phyloP scores from a whole-genome alignment of 2,888 invertebrate species.

The Drosophila barbarae region DNA sequence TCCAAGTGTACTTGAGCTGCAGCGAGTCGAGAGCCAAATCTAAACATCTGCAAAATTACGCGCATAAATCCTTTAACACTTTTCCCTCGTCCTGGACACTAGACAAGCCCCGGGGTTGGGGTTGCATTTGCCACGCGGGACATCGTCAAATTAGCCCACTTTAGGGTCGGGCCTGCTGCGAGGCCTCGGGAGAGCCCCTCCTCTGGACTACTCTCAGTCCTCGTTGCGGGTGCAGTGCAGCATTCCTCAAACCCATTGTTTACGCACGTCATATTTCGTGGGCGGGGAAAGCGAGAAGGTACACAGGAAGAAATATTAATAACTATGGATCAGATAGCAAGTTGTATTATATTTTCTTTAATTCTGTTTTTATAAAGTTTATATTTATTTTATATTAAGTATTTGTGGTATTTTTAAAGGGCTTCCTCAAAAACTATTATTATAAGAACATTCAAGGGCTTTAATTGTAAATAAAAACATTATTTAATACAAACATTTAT shows the following conservation, averaged over 20 bases:
- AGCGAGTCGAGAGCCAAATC: slow-evolving; percentile 57
- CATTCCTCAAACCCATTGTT: slow-evolving; percentile 48
- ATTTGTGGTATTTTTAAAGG: no score
- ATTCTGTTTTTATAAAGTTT: no score
- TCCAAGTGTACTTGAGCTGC: slow-evolving; percentile 11
- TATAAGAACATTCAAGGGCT: no score
- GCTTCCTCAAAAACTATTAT: no score
- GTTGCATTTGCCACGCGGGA: slow-evolving; percentile 62
- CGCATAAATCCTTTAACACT: slow-evolving; percentile 77
- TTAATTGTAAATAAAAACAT: no score
- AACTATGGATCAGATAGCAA: no score
- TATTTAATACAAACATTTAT: background rate
- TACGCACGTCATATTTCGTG: slow-evolving; percentile 49
- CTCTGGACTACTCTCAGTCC: slow-evolving; percentile 16
- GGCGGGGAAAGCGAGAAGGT: background rate
- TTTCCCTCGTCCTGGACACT: slow-evolving; percentile 53
- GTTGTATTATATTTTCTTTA: no score
- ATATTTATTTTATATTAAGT: no score
- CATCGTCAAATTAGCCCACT: slow-evolving; percentile 77
- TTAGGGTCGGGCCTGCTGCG: slow-evolving; percentile 68
- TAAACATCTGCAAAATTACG: slow-evolving; percentile 77
- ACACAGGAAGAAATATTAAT: background rate
- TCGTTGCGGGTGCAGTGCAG: slow-evolving; percentile 62
- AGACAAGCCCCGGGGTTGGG: slow-evolving; percentile 45
- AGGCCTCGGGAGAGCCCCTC: slow-evolving; percentile 4